phyloP scores from a whole-genome alignment of 2,113 vertebrate species.

The Mesocricetus auratus region DNA sequence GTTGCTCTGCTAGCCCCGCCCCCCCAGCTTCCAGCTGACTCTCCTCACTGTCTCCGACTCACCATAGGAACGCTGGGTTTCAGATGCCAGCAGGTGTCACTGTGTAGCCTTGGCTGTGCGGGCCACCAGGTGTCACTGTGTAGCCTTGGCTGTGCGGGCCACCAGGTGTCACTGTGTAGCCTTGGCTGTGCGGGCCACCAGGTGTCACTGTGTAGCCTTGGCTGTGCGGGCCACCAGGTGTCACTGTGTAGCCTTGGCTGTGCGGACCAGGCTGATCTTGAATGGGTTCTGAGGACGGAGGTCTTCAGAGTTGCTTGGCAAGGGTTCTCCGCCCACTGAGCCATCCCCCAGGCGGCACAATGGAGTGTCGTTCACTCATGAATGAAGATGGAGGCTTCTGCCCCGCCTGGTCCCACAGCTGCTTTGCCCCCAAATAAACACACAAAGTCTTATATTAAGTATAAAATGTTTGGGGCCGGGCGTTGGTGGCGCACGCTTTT shows the following conservation, averaged over 20 bases:
- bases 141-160: too few relatives aligned
- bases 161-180: too few relatives aligned
- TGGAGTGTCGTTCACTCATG: background rate
- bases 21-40: background rate
- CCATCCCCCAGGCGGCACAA: background rate
- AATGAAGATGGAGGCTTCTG: too few relatives aligned
- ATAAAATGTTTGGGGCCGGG: too few relatives aligned
- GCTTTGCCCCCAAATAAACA: too few relatives aligned
- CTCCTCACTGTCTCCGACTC: background rate
- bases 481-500: too few relatives aligned
- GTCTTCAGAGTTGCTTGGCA: background rate
- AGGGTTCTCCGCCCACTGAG: background rate
- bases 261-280: background rate
- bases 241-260: background rate
- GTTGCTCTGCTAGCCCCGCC: background rate
- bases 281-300: background rate
- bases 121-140: too few relatives aligned
- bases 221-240: background rate
- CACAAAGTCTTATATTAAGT: too few relatives aligned
- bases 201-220: background rate
- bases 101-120: too few relatives aligned
- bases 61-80: background rate
- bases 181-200: background rate
- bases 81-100: background rate
- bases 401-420: too few relatives aligned